Conservation (phyloP, 2,797 vertebrate genomes). For the Galago senegalensis region DNA sequence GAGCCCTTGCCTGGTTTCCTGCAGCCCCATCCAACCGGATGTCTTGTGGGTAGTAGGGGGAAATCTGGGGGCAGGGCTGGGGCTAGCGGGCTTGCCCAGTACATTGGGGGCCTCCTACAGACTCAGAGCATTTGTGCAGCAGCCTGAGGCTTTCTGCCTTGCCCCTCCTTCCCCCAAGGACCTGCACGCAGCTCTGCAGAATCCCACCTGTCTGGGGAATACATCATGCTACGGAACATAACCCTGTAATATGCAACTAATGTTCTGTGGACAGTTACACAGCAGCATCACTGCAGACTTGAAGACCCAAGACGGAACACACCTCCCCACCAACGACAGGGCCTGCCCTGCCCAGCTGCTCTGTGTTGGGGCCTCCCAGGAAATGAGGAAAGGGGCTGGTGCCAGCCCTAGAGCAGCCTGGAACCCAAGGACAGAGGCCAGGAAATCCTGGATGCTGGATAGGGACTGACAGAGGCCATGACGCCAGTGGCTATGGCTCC, state of each 20-base stretch:
- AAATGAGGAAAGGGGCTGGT: neutral
- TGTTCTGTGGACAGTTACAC: conserved; percentile 75
- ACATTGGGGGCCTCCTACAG: too few relatives aligned
- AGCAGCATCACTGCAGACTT: neutral
- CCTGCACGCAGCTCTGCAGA: neutral
- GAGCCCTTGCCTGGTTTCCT: neutral
- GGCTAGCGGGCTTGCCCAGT: neutral
- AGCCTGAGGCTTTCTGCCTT: neutral
- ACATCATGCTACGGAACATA: conserved; percentile 5
- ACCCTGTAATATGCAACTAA: conserved; percentile 74
- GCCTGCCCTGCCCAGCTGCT: too few relatives aligned
- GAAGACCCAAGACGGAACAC: rapidly evolving
- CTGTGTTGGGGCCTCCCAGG: neutral
- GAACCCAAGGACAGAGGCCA: neutral
- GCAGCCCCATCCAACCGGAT: neutral
- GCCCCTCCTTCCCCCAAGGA: neutral
- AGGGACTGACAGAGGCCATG: rapidly evolving
- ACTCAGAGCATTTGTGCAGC: too few relatives aligned
- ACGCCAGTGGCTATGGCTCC: neutral
- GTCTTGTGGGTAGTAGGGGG: neutral
- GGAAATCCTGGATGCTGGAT: neutral
- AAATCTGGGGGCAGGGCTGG: neutral
- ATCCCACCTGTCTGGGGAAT: neutral
- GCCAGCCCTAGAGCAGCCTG: neutral
- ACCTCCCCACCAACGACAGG: neutral